These are phyloP conservation scores for Nomada hirtipes DNA, from an alignment of 2,888 invertebrate species.

Conservation along the genomic window DNA sequence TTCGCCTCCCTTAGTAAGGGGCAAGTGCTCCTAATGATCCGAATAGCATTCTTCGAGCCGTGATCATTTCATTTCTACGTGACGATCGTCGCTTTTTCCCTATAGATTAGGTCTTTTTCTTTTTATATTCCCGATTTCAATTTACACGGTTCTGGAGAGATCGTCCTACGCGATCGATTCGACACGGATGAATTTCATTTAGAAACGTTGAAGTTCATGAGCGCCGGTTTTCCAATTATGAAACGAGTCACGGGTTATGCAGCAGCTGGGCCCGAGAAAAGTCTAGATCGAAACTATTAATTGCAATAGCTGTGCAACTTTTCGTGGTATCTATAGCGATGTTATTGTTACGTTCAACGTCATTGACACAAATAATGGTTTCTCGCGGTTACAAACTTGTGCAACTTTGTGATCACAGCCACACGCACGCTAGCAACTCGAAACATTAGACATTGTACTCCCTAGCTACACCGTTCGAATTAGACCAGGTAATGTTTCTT, in stretches of 20 bases:
- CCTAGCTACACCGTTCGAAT: slow-evolving; percentile 45
- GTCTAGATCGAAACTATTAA: too few species aligned
- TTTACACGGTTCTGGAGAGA: slow-evolving; percentile 32
- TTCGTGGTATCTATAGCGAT: not conserved
- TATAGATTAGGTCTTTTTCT: slow-evolving; percentile 6
- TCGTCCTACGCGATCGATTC: slow-evolving; percentile 8
- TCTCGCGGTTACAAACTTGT: slow-evolving; percentile 12
- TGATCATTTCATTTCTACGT: slow-evolving; percentile 1
- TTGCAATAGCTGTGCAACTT: too few species aligned
- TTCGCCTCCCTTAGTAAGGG: slow-evolving; percentile 18
- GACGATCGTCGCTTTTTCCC: slow-evolving; percentile 12
- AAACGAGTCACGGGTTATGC: too few species aligned
- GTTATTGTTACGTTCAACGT: not conserved
- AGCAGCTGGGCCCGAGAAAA: too few species aligned
- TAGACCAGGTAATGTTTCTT: slow-evolving; percentile 7
- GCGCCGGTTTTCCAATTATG: too few species aligned
- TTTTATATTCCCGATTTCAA: not conserved
- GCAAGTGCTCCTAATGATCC: slow-evolving; percentile 2
- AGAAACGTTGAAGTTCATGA: too few species aligned
- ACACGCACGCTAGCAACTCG: slow-evolving; percentile 1
- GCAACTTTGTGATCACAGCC: slow-evolving; percentile 26
- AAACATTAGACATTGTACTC: slow-evolving; percentile 7
- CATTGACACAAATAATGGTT: slow-evolving; percentile 16
- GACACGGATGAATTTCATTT: not conserved
- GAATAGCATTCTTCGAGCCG: slow-evolving; percentile 9